phyloP scores from a whole-genome alignment of 2,797 vertebrate species.

The Gymnothorax reevesii region DNA sequence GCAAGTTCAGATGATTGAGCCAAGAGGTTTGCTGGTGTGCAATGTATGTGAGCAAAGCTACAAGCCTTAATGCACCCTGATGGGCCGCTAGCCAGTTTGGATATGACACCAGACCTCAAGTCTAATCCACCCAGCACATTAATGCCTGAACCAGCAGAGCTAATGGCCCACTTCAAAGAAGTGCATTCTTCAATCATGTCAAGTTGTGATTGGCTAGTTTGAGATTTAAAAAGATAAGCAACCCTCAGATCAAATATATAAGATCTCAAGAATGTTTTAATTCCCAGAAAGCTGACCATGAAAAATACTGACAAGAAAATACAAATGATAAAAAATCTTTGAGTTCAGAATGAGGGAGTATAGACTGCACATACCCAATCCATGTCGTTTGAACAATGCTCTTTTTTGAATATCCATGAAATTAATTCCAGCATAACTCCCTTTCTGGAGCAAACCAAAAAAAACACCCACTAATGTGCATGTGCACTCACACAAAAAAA shows the following conservation, averaged over 20 bases:
- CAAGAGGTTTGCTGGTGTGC: not conserved
- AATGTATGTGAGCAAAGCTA: not conserved
- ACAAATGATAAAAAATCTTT: not conserved
- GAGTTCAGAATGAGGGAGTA: not conserved
- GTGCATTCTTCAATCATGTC: not conserved
- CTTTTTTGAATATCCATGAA: not conserved
- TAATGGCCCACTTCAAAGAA: not conserved
- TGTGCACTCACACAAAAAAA: not conserved
- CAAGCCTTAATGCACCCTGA: not conserved
- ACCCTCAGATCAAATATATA: not conserved
- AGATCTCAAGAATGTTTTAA: conserved; percentile 8
- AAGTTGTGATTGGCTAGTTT: not conserved
- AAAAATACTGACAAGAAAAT: conserved; percentile 1
- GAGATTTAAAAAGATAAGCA: not conserved
- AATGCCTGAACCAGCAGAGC: not conserved
- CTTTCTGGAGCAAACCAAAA: not conserved
- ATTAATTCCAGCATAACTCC: conserved; percentile 6
- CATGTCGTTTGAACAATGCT: not conserved
- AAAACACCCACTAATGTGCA: not conserved
- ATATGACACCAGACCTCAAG: not conserved
- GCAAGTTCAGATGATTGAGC: not conserved
- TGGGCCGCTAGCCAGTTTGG: not conserved
- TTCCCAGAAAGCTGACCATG: not conserved
- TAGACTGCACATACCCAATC: not conserved
- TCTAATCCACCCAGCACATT: not conserved